These are phyloP conservation scores for Pedetes capensis DNA, from an alignment of 2,113 vertebrate species.

Conservation along the genomic window DNA sequence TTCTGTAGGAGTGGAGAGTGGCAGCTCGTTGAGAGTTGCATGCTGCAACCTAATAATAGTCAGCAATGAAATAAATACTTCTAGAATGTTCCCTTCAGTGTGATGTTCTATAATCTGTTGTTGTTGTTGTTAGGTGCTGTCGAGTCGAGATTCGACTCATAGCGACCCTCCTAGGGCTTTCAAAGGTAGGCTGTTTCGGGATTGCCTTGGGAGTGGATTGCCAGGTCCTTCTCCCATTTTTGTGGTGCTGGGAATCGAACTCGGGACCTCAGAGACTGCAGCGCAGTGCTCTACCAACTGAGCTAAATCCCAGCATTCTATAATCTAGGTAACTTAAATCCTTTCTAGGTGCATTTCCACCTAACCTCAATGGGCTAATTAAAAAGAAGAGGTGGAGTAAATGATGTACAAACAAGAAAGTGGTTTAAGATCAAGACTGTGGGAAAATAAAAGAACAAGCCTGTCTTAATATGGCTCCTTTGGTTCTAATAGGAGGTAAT, in stretches of 20 bases:
- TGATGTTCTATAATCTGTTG: too few relatives aligned
- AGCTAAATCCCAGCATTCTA: too few relatives aligned
- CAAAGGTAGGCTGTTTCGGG: too few relatives aligned
- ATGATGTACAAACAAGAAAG: background rate
- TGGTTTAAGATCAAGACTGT: background rate
- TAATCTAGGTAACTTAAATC: background rate
- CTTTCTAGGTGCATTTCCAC: background rate
- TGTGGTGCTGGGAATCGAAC: too few relatives aligned
- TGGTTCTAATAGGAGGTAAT: background rate
- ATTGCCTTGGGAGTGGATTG: too few relatives aligned
- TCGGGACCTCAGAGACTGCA: too few relatives aligned
- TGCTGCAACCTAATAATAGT: constrained; percentile 58
- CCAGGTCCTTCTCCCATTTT: too few relatives aligned
- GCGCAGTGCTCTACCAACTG: too few relatives aligned
- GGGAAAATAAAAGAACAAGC: background rate
- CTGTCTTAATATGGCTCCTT: background rate
- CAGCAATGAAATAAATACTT: constrained; percentile 81
- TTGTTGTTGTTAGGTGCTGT: too few relatives aligned
- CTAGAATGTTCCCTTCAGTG: constrained; percentile 58
- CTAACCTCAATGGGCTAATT: background rate
- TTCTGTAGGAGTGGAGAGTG: background rate
- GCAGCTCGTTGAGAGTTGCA: constrained; percentile 58
- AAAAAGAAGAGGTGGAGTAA: background rate
- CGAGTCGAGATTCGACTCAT: too few relatives aligned
- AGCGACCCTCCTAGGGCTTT: too few relatives aligned